Base-by-base conservation (phyloP, 2,797 vertebrate species). In the Erethizon dorsatum region DNA sequence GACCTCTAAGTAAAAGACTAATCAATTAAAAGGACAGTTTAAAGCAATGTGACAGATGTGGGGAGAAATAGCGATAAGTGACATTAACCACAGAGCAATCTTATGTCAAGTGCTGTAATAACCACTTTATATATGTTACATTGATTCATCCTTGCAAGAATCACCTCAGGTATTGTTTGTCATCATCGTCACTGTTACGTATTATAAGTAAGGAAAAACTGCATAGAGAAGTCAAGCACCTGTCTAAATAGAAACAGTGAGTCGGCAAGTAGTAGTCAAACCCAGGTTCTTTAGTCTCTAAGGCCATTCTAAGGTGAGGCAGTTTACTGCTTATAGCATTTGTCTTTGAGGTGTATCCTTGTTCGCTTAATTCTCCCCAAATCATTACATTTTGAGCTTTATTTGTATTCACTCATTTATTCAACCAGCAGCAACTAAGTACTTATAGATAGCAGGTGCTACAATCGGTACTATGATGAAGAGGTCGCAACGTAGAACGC, bases 21-120 rank as follows among this genome's bases (percentile, higher is more conserved):
- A 86, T 85, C 28, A 50, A 75, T 93, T 93, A 67, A 93, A 85
- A 91, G 24, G 56, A n/a, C 2, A 56, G 79, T 80, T 94, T 79
- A 93, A 93, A 80, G 17, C 31, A 79, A 79, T 31, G 15, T 87
- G 59, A 57, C 26, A 57, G 56, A 56, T 31, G n/a, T 15, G 52
- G 41, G n/a, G 88, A 89, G 5, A 67, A 78, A 86, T 28, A 85
- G 54, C 78, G 56, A n/a, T n/a, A 65, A 28, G 47, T 67, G 26
- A 73, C 15, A 28, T 50, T 89, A 63, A 69, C 14, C 59, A 2
- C 87, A 45, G 13, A n/a, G 56, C 4, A 56, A 20, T 83, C 33
- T 52, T 45, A 71, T 41, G 4, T 50, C 28, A 95, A 90, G 63
- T 78, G 50, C 3, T 83, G 2, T 59, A 45, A 57, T 88, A 67